Evolutionary conservation across 2,888 invertebrate species (phyloP).

Genomic region (Pyrochroa serraticornis): DNA sequence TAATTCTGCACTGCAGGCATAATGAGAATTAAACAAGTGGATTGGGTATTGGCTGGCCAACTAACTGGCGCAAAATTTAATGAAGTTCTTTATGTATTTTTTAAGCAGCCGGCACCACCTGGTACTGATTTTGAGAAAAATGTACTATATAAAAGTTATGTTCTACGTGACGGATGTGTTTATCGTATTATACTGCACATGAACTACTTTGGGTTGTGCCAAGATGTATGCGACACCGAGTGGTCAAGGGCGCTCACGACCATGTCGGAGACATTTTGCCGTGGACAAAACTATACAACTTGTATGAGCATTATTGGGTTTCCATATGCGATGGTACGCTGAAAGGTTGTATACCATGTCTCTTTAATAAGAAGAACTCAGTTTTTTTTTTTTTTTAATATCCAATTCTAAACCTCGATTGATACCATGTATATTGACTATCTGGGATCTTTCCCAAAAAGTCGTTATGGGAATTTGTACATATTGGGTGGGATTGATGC

Average conservation of each 20-base stretch:
- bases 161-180: slow-evolving; percentile 4
- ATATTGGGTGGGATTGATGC: slow-evolving; percentile 50
- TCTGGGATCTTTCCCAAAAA: slow-evolving; percentile 52
- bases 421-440: slow-evolving; percentile 56
- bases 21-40: slow-evolving; percentile 30
- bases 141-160: slow-evolving; percentile 13
- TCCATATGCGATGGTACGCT: slow-evolving; percentile 50
- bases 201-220: slow-evolving; percentile 47
- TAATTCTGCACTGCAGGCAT: slow-evolving; percentile 22
- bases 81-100: too few species aligned
- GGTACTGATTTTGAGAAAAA: slow-evolving; percentile 24
- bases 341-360: slow-evolving; percentile 52
- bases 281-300: slow-evolving; percentile 46
- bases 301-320: slow-evolving; percentile 53
- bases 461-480: slow-evolving; percentile 43
- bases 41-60: slow-evolving; percentile 37
- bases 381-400: slow-evolving; percentile 52
- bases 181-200: slow-evolving; percentile 29
- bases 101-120: slow-evolving; percentile 28
- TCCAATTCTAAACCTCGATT: slow-evolving; percentile 52
- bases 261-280: slow-evolving; percentile 52
- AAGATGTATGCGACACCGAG: slow-evolving; percentile 41
- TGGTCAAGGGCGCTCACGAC: slow-evolving; percentile 47
- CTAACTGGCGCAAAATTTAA: slow-evolving; percentile 34
- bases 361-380: slow-evolving; percentile 47